phyloP scores from a whole-genome alignment of 2,113 vertebrate genomes.

The Lepus americanus region DNA sequence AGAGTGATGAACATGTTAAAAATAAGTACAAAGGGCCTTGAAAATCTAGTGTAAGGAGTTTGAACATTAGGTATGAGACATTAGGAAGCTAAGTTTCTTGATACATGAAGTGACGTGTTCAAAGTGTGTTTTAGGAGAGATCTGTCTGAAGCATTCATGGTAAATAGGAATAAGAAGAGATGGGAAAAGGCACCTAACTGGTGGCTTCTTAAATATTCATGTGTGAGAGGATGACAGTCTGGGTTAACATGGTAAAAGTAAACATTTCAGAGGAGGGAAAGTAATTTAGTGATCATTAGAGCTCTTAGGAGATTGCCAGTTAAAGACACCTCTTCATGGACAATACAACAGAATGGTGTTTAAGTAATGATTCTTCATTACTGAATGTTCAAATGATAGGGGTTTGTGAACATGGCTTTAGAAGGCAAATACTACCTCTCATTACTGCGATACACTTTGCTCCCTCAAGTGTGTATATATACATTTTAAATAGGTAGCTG shows the following conservation, averaged over 20 bases:
- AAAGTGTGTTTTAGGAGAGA: conserved; percentile 28
- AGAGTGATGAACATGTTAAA: neutral
- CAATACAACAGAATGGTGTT: neutral
- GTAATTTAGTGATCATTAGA: conserved; percentile 45
- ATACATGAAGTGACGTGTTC: neutral
- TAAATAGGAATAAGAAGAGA: conserved; percentile 39
- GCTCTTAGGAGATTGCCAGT: conserved; percentile 28
- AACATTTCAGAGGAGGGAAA: conserved; percentile 41
- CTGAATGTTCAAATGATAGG: conserved; percentile 14
- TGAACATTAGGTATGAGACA: conserved; percentile 15
- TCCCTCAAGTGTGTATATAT: conserved; percentile 19
- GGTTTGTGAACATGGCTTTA: conserved; percentile 24
- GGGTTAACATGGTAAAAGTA: conserved; percentile 42
- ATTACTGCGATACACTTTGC: conserved; percentile 37
- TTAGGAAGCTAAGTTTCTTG: conserved; percentile 31
- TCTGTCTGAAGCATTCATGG: neutral
- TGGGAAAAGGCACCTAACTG: neutral
- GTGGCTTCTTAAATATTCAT: neutral
- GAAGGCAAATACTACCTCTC: conserved; percentile 28
- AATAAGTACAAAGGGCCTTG: conserved; percentile 32
- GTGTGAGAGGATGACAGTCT: conserved; percentile 11
- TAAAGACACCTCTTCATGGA: conserved; percentile 36
- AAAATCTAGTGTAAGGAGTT: conserved; percentile 26
- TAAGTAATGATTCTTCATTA: conserved; percentile 48
- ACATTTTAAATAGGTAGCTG: conserved; percentile 33